Conservation (phyloP, 2,797 vertebrate species). For the Somateria mollissima region DNA sequence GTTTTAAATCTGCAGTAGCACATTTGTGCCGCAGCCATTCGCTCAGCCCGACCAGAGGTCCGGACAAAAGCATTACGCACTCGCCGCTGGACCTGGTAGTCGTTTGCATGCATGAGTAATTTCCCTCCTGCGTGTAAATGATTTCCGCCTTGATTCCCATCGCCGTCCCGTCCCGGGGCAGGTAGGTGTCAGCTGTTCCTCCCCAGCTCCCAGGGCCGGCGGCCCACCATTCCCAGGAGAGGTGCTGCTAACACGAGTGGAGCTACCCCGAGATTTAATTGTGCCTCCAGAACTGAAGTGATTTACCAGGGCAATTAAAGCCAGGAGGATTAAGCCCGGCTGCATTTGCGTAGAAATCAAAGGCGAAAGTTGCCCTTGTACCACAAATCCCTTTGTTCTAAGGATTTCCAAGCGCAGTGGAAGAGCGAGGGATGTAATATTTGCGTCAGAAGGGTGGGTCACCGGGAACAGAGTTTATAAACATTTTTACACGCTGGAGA, state of each 20-base stretch:
- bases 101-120: background rate
- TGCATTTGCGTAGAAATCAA: background rate
- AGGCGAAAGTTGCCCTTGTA: background rate
- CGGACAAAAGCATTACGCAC: background rate
- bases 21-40: background rate
- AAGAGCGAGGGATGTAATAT: background rate
- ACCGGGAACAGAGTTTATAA: background rate
- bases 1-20: accelerated
- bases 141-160: background rate
- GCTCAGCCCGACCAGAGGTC: background rate
- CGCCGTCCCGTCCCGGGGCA: background rate
- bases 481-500: conserved; percentile 10
- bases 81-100: background rate
- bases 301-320: background rate
- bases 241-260: background rate
- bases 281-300: background rate
- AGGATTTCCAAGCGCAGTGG: background rate
- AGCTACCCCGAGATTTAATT: background rate
- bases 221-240: background rate
- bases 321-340: background rate
- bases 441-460: conserved; percentile 47
- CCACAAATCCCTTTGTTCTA: background rate
- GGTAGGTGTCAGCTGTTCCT: background rate
- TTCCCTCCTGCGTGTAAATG: conserved; percentile 21
- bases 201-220: background rate